These are phyloP conservation scores for Scomber colias DNA, from an alignment of 2,113 vertebrate genomes.

Conservation along the genomic window DNA sequence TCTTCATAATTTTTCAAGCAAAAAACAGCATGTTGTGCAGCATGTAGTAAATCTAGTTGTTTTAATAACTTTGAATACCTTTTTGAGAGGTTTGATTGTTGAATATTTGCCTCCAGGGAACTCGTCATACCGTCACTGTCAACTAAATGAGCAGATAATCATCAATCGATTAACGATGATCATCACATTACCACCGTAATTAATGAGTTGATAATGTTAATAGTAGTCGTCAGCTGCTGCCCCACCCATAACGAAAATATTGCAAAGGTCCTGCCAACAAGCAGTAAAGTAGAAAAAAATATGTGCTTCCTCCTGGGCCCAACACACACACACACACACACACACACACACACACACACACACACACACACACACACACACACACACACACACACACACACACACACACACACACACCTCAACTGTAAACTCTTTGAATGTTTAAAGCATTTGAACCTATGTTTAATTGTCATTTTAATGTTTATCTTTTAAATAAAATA, in stretches of 20 bases:
- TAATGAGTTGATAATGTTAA: background rate
- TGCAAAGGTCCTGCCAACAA: background rate
- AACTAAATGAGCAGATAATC: background rate
- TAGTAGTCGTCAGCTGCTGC: background rate
- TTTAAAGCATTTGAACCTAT: background rate
- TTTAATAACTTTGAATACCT: too few species aligned
- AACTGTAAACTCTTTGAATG: background rate
- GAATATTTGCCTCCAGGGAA: too few species aligned
- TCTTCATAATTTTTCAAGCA: too few species aligned
- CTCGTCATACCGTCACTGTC: too few species aligned
- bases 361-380: background rate
- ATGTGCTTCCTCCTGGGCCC: background rate
- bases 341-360: conserved; percentile 1
- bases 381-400: too few species aligned
- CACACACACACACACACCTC: too few species aligned
- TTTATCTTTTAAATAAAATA: too few species aligned
- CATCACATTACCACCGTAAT: too few species aligned
- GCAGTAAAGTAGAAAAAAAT: background rate
- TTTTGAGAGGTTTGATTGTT: too few species aligned
- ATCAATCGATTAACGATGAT: too few species aligned
- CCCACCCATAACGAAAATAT: background rate
- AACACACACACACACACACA: background rate
- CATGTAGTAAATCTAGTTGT: too few species aligned
- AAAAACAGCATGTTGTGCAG: too few species aligned
- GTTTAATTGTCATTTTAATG: background rate